Evolutionary conservation across 2,113 vertebrate species (phyloP).

Genomic region (Prietella phreatophila): DNA sequence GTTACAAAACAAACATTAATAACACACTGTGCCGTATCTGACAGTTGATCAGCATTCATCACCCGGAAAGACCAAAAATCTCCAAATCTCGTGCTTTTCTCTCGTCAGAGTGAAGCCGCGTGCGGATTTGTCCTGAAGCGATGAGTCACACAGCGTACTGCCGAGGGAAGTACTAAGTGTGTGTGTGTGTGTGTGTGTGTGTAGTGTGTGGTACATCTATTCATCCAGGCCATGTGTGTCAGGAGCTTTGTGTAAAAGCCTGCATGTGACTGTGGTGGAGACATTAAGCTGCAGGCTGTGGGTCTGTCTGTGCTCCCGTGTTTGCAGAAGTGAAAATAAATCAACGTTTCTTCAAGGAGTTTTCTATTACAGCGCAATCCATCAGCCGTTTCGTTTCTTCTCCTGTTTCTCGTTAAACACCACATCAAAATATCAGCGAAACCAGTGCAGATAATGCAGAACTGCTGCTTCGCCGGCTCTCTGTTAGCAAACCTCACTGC

Average conservation of each 20-base stretch:
- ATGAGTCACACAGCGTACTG: slow-evolving; percentile 1
- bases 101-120: background rate
- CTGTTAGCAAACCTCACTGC: background rate
- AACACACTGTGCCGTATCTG: background rate
- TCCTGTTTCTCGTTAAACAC: background rate
- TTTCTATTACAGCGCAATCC: background rate
- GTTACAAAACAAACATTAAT: background rate
- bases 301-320: background rate
- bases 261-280: background rate
- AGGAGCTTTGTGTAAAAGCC: slow-evolving; percentile 8
- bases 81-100: background rate
- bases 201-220: background rate
- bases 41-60: background rate
- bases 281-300: background rate
- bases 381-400: slow-evolving; percentile 1
- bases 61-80: background rate
- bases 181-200: slow-evolving; percentile 21
- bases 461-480: background rate
- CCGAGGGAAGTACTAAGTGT: slow-evolving; percentile 10
- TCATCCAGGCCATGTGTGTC: slow-evolving; percentile 25
- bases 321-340: slow-evolving; percentile 33
- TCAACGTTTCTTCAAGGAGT: background rate
- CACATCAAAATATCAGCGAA: background rate
- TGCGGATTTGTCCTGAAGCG: background rate
- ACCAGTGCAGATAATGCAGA: background rate